phyloP scores from a whole-genome alignment of 1,140 invertebrate species.

The Latrodectus geometricus region DNA sequence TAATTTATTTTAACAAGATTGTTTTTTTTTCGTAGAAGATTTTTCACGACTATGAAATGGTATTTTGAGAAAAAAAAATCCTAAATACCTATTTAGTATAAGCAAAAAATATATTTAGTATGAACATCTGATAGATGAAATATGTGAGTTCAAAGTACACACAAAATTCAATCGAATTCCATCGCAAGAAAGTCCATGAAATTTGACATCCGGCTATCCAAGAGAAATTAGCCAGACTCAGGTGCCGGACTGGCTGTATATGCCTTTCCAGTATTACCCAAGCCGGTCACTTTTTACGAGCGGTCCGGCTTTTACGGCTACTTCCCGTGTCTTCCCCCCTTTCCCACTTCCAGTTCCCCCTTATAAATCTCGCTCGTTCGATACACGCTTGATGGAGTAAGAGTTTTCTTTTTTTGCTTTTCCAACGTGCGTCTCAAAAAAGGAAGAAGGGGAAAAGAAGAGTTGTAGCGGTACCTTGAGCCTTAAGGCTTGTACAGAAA shows the following conservation, averaged over 20 bases:
- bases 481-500: background rate
- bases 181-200: background rate
- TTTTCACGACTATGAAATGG: too few relatives aligned
- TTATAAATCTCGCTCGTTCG: background rate
- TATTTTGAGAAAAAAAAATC: too few relatives aligned
- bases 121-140: too few relatives aligned
- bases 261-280: background rate
- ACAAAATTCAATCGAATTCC: background rate
- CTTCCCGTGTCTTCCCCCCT: background rate
- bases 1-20: too few relatives aligned
- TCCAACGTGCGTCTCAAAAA: background rate
- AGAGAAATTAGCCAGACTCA: background rate
- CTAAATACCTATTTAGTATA: too few relatives aligned
- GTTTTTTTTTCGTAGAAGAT: too few relatives aligned
- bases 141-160: too few relatives aligned
- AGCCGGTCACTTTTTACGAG: background rate
- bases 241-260: background rate
- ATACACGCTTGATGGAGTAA: background rate
- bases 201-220: background rate
- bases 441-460: background rate
- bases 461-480: background rate
- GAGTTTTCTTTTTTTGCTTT: background rate
- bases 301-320: background rate
- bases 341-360: background rate
- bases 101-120: too few relatives aligned